A percentile compares a stretch with the other conserved stretches of the same genome.
Conservation (phyloP, 1,140 invertebrate genomes). For the Drosophila kanapiae region DNA sequence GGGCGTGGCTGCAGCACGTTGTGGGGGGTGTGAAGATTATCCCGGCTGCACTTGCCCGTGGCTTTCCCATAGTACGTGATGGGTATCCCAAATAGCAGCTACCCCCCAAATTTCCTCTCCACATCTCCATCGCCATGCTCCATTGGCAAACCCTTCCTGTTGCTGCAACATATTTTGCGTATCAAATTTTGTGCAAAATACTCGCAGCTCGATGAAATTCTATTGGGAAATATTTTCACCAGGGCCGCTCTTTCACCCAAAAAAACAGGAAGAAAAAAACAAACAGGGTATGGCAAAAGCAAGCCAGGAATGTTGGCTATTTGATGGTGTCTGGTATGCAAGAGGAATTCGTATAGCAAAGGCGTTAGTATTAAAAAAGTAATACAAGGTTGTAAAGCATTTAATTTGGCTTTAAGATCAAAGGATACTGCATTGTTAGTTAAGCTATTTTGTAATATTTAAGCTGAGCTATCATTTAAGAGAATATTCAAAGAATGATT, state of each 20-base stretch:
- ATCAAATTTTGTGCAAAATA: conserved; percentile 80
- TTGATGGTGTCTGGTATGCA: not conserved
- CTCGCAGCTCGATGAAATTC: conserved; percentile 74
- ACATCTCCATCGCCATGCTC: not conserved
- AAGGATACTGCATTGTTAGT: no score
- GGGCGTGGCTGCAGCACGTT: conserved; percentile 2
- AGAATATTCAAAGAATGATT: not conserved
- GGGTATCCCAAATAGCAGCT: conserved; percentile 50
- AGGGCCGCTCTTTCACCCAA: not conserved
- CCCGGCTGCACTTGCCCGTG: conserved; percentile 31
- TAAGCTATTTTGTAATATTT: not conserved
- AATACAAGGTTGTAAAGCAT: not conserved
- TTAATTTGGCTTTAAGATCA: not conserved
- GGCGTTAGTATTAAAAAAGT: not conserved
- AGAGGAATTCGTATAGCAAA: not conserved
- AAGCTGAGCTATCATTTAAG: fast-evolving
- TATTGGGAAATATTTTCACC: conserved; percentile 70
- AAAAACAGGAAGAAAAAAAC: not conserved
- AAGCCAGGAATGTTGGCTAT: conserved; percentile 17
- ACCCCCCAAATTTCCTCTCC: not conserved
- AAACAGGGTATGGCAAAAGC: conserved; percentile 32
- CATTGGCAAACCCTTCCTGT: conserved; percentile 11
- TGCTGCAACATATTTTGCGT: conserved; percentile 71
- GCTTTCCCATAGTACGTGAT: conserved; percentile 62
- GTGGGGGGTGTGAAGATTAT: conserved; percentile 19